Evolutionary conservation across 2,888 invertebrate species (phyloP).

Genomic region (Argyresthia albistria): DNA sequence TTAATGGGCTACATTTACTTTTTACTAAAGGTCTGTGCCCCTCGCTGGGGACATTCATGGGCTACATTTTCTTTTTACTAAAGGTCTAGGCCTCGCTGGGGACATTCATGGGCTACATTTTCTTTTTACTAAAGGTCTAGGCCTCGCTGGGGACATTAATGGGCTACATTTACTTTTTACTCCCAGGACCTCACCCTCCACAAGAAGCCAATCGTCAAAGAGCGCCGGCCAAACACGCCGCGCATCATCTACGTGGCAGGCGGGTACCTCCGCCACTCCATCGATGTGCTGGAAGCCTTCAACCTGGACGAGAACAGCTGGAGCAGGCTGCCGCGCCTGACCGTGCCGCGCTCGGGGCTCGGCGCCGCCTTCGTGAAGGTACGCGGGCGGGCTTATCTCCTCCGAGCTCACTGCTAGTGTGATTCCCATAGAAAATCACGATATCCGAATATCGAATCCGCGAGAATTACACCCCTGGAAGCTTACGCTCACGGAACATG

Average conservation of each 20-base stretch:
- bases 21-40: too few species aligned
- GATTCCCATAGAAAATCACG: too few species aligned
- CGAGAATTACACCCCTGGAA: too few species aligned
- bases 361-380: slow-evolving; percentile 89
- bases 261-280: slow-evolving; percentile 88
- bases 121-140: too few species aligned
- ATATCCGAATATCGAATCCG: too few species aligned
- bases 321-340: slow-evolving; percentile 85
- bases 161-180: background rate
- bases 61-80: too few species aligned
- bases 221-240: slow-evolving; percentile 89
- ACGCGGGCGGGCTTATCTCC: slow-evolving; percentile 43
- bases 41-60: too few species aligned
- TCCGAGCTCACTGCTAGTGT: slow-evolving; percentile 87
- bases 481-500: too few species aligned
- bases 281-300: slow-evolving; percentile 90
- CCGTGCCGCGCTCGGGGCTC: slow-evolving; percentile 89
- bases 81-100: too few species aligned
- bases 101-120: too few species aligned
- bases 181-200: slow-evolving; percentile 88
- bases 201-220: slow-evolving; percentile 87
- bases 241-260: slow-evolving; percentile 93
- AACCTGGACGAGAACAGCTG: slow-evolving; percentile 90
- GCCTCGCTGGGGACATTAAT: too few species aligned
- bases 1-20: too few species aligned